Evolutionary conservation across 2,888 invertebrate species (phyloP).

Genomic region (Saturnia japonica): DNA sequence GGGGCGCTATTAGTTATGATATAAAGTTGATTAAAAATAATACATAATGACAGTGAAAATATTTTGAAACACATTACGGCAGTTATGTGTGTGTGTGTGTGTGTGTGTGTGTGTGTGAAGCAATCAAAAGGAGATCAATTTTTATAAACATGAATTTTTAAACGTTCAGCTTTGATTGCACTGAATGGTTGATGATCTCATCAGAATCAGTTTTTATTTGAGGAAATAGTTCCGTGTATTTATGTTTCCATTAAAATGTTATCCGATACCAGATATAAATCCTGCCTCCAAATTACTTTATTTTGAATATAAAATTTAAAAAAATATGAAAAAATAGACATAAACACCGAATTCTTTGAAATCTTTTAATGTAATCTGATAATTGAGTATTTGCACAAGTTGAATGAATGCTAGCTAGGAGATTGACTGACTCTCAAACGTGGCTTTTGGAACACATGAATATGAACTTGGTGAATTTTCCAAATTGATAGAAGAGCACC

Average conservation of each 20-base stretch:
- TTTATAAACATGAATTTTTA: not conserved
- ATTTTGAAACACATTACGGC: not conserved
- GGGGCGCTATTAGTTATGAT: not conserved
- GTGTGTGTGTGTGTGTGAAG: not conserved
- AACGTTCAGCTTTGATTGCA: not conserved
- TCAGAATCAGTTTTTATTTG: not conserved
- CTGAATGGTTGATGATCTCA: conserved; percentile 8
- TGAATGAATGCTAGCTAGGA: too few relatives aligned
- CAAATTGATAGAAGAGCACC: too few relatives aligned
- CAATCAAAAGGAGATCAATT: not conserved
- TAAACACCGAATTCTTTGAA: too few relatives aligned
- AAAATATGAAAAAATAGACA: not conserved
- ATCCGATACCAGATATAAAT: not conserved
- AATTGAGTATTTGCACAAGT: too few relatives aligned
- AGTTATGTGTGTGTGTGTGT: too few relatives aligned
- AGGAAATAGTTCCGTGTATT: not conserved
- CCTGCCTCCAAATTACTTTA: not conserved
- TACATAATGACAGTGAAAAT: not conserved
- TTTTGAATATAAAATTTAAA: not conserved
- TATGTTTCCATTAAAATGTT: not conserved
- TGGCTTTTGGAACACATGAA: too few relatives aligned
- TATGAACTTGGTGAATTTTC: too few relatives aligned
- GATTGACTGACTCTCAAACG: too few relatives aligned
- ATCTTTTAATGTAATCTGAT: too few relatives aligned
- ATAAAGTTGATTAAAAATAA: not conserved